A percentile compares a stretch with the other conserved stretches of the same genome.
These are phyloP conservation scores for Somateria mollissima DNA, from an alignment of 2,797 vertebrate species.

Conservation along the genomic window DNA sequence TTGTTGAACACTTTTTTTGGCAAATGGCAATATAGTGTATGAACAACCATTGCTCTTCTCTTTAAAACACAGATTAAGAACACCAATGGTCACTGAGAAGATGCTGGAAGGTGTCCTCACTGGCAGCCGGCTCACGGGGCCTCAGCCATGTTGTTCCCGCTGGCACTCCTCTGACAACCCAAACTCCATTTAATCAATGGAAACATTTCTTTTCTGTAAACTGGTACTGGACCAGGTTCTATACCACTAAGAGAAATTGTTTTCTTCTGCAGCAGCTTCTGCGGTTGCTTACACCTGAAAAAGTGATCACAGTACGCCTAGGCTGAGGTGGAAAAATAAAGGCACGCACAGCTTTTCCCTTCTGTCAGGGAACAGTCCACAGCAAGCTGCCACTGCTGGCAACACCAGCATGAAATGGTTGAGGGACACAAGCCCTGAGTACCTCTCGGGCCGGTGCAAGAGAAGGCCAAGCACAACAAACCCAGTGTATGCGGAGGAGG, in stretches of 20 bases:
- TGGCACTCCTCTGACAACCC: not conserved
- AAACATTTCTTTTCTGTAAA: not conserved
- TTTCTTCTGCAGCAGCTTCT: not conserved
- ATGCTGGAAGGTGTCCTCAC: not conserved
- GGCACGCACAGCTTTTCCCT: rapidly evolving
- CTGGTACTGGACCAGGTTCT: not conserved
- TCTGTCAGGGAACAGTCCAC: not conserved
- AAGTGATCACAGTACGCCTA: rapidly evolving
- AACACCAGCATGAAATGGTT: not conserved
- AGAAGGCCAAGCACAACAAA: slow-evolving; percentile 43
- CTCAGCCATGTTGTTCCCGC: rapidly evolving
- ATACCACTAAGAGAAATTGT: not conserved
- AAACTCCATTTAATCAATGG: not conserved
- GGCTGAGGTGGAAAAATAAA: not conserved
- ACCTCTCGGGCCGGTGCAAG: not conserved
- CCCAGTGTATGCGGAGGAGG: rapidly evolving
- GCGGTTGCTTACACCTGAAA: not conserved
- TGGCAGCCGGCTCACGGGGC: not conserved
- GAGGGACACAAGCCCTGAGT: not conserved
- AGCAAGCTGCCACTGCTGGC: not conserved
- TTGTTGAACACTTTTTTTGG: not conserved
- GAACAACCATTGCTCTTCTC: not conserved
- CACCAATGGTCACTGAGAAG: rapidly evolving
- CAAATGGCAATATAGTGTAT: not conserved
- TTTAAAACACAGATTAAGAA: not conserved